Base-by-base conservation (phyloP, 1,140 invertebrate species). In the Antheraea pernyi region DNA sequence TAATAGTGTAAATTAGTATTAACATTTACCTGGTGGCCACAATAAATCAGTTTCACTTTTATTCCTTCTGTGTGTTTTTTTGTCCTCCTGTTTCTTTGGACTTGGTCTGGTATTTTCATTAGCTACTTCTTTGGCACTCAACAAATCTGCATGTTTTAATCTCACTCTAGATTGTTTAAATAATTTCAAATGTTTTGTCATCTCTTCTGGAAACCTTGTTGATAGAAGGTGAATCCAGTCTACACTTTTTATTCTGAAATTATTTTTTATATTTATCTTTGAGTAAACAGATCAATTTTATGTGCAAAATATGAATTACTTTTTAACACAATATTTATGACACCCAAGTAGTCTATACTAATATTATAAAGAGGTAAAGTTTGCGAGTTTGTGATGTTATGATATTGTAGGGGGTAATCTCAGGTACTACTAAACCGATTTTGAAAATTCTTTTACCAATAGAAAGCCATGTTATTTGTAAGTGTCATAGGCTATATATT, bases 171-270 rank as follows among this genome's bases (percentile, higher is more conserved):
- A 94, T 89, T 95, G 97, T 90, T 94, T 95, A 85, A 97, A 98
- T 16, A 98, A 89, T 76, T 97, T 94, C 74, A 98, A 94, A 91
- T 99, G 98, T 19, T 96, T 96, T 7, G 97, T 97, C 72, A 97
- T 95, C 93, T 98, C 97, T 90, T 99, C 97, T 7, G 98, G 97
- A 68, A 98, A 93, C 69, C 95, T 94, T 42, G 97, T 97, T 30
- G 97, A 98, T 65, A 98, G 93, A 76, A 97, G 96, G 16, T 96
- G 95, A 78, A 98, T 96, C 97, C 97, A 98, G 91, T 98, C 97
- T 6, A 98, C 95, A 83, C 96, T 95, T 93, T 98, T 97, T 42
- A 98, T 94, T 85, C 97, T 97, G 76, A 22, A 80, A 79, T 69
- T 66, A 22, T 67, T 53, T 6, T 53, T 53, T 16, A 0, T 53